phyloP scores from a whole-genome alignment of 1,140 invertebrate species.

The Bombyx mandarina region DNA sequence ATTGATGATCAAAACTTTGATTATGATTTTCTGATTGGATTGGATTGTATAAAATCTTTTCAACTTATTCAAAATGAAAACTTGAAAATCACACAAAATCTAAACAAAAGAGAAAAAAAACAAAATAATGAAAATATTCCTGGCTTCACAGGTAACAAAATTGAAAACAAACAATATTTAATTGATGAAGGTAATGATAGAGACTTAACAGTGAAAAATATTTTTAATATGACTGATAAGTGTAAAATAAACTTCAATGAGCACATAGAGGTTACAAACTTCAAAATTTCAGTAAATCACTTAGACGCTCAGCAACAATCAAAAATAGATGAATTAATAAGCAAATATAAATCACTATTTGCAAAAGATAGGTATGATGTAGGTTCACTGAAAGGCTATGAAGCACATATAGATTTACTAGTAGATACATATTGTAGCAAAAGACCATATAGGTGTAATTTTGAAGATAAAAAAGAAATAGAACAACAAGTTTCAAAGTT shows the following conservation, averaged over 20 bases:
- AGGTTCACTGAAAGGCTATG: constrained; percentile 26
- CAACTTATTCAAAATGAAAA: constrained; percentile 21
- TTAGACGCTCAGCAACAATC: constrained; percentile 20
- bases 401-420: constrained; percentile 31
- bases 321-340: constrained; percentile 26
- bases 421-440: constrained; percentile 32
- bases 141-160: constrained; percentile 7
- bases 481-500: neutral
- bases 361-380: constrained; percentile 29
- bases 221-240: constrained; percentile 4
- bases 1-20: constrained; percentile 29
- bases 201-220: constrained; percentile 4
- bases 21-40: constrained; percentile 31
- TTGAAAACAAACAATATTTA: constrained; percentile 8
- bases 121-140: constrained; percentile 7
- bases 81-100: constrained; percentile 17
- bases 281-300: constrained; percentile 27
- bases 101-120: constrained; percentile 7
- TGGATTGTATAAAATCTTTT: constrained; percentile 27
- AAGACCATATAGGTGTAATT: constrained; percentile 30
- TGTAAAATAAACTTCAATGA: constrained; percentile 31
- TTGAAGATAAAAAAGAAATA: constrained; percentile 19
- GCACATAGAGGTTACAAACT: constrained; percentile 20
- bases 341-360: constrained; percentile 30
- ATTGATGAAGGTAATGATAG: constrained; percentile 5